Conservation (phyloP, 2,797 vertebrate species). For the Catharus ustulatus region DNA sequence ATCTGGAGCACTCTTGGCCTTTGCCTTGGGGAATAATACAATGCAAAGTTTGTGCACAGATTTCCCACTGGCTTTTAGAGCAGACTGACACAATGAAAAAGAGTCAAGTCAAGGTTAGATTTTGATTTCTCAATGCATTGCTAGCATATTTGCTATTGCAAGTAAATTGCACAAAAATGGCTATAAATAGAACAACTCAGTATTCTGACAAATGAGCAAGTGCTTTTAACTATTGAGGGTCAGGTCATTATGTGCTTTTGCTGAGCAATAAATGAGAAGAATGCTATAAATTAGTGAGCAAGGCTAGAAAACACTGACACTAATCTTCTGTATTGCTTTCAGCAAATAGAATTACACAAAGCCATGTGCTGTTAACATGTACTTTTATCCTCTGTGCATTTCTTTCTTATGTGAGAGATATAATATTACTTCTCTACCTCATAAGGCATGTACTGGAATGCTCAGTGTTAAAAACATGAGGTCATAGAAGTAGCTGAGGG, state of each 20-base stretch:
- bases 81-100: not conserved
- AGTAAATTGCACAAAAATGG: not conserved
- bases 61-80: not conserved
- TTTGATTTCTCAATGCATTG: constrained; percentile 36
- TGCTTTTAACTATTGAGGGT: not conserved
- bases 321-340: not conserved
- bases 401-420: not conserved
- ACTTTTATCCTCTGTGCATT: not conserved
- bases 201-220: not conserved
- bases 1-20: not conserved
- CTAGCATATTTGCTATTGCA: not conserved
- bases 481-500: not conserved
- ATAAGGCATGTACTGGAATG: not conserved
- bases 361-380: not conserved
- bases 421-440: not conserved
- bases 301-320: not conserved
- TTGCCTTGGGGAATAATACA: not conserved
- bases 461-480: not conserved
- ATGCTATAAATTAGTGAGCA: not conserved
- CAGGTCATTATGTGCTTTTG: not conserved
- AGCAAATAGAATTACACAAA: not conserved
- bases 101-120: not conserved
- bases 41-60: not conserved
- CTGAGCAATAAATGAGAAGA: not conserved
- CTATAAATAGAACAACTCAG: not conserved